Percentiles rank a stretch among this genome's conserved stretches.
Evolutionary conservation across 2,113 vertebrate species (phyloP).

Genomic region (Periophthalmus modestus): DNA sequence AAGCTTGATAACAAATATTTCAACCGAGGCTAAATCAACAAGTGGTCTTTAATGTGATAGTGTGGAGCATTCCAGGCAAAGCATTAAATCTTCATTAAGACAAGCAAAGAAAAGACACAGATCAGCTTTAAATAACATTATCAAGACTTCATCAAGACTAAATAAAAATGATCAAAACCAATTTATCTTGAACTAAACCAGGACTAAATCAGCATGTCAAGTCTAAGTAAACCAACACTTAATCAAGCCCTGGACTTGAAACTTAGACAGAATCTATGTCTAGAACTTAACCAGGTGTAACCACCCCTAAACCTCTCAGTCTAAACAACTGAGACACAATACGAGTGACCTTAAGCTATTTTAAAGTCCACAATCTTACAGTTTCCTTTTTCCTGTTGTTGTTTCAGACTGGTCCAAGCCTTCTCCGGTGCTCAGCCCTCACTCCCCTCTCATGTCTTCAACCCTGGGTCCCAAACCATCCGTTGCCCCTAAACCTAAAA

Average conservation of each 20-base stretch:
- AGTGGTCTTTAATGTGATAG: too few relatives aligned
- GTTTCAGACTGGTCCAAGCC: slow-evolving; percentile 86
- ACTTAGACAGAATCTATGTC: background rate
- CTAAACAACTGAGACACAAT: slow-evolving; percentile 36
- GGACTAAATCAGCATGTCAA: background rate
- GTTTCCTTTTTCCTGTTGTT: slow-evolving; percentile 76
- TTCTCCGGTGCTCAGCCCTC: slow-evolving; percentile 84
- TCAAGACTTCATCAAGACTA: background rate
- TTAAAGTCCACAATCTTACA: slow-evolving; percentile 70
- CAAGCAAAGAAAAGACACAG: too few relatives aligned
- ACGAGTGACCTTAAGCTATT: slow-evolving; percentile 67
- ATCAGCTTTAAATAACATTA: background rate
- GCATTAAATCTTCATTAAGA: too few relatives aligned
- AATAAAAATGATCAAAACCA: too few relatives aligned
- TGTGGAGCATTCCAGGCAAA: too few relatives aligned
- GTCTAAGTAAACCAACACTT: too few relatives aligned
- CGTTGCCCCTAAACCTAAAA: slow-evolving; percentile 87
- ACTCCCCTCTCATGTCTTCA: slow-evolving; percentile 77
- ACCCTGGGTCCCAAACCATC: slow-evolving; percentile 87
- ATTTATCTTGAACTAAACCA: too few relatives aligned
- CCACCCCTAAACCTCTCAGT: background rate
- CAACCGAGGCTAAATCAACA: too few relatives aligned
- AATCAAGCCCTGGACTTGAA: background rate
- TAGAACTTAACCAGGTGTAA: background rate
- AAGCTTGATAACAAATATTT: too few relatives aligned